Evolutionary conservation across 2,113 vertebrate genomes (phyloP).

Genomic region (Cettia cetti): DNA sequence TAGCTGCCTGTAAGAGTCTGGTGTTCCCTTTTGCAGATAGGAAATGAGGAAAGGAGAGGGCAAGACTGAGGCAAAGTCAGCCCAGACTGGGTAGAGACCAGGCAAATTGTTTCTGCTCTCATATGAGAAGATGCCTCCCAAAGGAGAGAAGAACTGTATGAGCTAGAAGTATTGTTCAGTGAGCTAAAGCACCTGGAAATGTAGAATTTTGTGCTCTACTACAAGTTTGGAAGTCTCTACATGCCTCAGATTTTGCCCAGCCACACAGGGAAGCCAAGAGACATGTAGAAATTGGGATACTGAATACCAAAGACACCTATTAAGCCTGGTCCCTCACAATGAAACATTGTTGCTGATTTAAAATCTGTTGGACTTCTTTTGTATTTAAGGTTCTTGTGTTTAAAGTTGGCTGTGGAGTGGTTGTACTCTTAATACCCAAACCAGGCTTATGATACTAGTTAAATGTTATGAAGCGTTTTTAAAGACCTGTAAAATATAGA

Average conservation of each 20-base stretch:
- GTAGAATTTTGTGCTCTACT: background rate
- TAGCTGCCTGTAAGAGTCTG: background rate
- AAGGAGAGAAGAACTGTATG: background rate
- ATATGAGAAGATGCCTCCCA: background rate
- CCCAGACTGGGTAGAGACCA: background rate
- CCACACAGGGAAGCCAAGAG: background rate
- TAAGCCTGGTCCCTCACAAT: background rate
- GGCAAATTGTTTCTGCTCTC: background rate
- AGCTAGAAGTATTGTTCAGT: background rate
- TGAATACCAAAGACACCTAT: background rate
- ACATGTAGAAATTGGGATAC: background rate
- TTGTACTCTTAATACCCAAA: background rate
- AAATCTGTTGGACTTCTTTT: background rate
- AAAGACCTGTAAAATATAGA: slow-evolving; percentile 25
- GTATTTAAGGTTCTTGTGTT: background rate
- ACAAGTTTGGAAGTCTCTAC: background rate
- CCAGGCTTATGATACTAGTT: background rate
- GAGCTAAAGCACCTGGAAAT: background rate
- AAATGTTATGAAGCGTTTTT: slow-evolving; percentile 23
- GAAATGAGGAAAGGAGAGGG: background rate
- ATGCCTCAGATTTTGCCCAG: background rate
- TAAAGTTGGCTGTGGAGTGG: background rate
- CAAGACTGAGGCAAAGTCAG: background rate
- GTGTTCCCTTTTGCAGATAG: background rate
- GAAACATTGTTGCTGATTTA: background rate